Evolutionary conservation across 1,140 invertebrate species (phyloP).

Genomic region (Sipha flava): DNA sequence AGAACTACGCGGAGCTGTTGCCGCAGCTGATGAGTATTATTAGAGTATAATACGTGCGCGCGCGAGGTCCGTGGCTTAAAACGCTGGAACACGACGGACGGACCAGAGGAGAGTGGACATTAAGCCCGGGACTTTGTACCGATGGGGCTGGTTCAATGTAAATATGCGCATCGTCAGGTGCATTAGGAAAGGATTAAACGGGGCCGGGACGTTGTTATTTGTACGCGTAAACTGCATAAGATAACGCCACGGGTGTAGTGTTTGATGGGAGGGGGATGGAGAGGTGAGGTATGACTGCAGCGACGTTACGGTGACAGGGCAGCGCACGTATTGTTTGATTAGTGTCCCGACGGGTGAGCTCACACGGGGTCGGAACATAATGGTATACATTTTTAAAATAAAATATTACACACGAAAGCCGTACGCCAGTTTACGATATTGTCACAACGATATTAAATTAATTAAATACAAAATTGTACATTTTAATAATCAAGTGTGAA

Average conservation of each 20-base stretch:
- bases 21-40: too few relatives aligned
- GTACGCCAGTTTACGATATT: too few relatives aligned
- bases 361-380: too few relatives aligned
- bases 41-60: background rate
- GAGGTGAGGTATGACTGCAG: too few relatives aligned
- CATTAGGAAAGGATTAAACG: conserved; percentile 8
- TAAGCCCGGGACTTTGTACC: background rate
- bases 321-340: background rate
- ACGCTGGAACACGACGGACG: background rate
- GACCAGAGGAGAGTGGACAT: background rate
- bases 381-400: too few relatives aligned
- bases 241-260: background rate
- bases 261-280: background rate
- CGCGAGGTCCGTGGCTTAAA: background rate
- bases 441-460: too few relatives aligned
- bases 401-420: too few relatives aligned
- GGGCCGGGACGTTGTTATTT: background rate
- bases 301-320: background rate
- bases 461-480: too few relatives aligned
- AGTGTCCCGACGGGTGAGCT: background rate
- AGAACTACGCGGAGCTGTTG: too few relatives aligned
- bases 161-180: conserved; percentile 18
- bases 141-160: background rate
- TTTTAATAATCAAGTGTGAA: too few relatives aligned
- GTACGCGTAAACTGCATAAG: background rate